These are phyloP conservation scores for Echinops telfairi DNA, from an alignment of 2,113 vertebrate genomes.

Conservation along the genomic window DNA sequence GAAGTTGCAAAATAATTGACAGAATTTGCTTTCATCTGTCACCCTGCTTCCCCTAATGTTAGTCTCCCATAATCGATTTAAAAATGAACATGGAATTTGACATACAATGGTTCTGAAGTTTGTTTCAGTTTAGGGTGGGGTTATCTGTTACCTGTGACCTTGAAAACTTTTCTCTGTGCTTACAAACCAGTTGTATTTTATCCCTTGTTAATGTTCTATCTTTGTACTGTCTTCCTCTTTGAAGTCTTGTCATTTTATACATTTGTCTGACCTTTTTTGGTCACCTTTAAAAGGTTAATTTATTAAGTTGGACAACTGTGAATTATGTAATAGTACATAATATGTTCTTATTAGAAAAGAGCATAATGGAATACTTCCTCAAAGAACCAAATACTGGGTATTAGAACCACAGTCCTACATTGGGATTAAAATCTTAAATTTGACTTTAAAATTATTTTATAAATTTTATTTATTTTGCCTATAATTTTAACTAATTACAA, in stretches of 20 bases:
- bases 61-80: slow-evolving; percentile 1
- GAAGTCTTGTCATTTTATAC: neutral
- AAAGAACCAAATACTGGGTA: no score
- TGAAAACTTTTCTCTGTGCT: neutral
- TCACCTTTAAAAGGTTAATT: no score
- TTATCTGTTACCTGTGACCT: neutral
- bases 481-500: no score
- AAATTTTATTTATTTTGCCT: no score
- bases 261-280: neutral
- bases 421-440: no score
- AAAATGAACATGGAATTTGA: slow-evolving; percentile 24
- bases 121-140: neutral
- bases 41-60: neutral
- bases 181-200: neutral
- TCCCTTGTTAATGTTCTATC: neutral
- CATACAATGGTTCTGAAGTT: neutral
- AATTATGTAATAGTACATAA: no score
- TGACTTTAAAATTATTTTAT: no score
- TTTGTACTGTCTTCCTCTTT: neutral
- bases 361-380: no score
- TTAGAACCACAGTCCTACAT: no score
- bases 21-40: neutral
- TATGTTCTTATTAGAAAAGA: no score
- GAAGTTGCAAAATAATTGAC: slow-evolving; percentile 19
- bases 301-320: no score